Evolutionary conservation across 2,797 vertebrate species (phyloP).

Genomic region (Neosilurus hyrtlii): DNA sequence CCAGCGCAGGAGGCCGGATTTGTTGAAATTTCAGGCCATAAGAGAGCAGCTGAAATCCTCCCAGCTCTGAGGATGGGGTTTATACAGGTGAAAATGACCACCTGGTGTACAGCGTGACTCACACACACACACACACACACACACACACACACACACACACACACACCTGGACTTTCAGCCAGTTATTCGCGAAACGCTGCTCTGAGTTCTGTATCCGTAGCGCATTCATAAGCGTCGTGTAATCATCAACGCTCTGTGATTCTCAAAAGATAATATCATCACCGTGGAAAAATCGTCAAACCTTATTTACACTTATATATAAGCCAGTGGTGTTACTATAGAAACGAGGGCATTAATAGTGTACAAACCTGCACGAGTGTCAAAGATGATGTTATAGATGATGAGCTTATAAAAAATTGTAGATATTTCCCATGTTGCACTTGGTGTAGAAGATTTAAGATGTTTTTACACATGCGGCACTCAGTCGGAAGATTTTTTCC

Average conservation of each 20-base stretch:
- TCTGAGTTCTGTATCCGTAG: neutral
- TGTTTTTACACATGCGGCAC: no score
- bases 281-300: neutral
- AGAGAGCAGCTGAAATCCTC: neutral
- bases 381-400: neutral
- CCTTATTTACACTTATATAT: neutral
- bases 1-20: neutral
- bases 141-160: neutral
- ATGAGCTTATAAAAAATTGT: neutral
- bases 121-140: neutral
- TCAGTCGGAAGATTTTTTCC: no score
- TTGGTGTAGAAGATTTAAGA: neutral
- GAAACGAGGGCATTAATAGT: neutral
- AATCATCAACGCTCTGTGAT: neutral
- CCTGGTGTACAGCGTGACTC: neutral
- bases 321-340: neutral
- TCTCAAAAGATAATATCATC: neutral
- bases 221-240: no score
- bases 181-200: neutral
- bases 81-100: neutral
- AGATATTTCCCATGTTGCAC: neutral
- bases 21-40: neutral
- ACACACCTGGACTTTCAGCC: neutral
- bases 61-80: neutral
- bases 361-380: neutral